A percentile compares a stretch with the other conserved stretches of the same genome.
Conservation (phyloP, 2,888 invertebrate species). For the Crioceris asparagi region DNA sequence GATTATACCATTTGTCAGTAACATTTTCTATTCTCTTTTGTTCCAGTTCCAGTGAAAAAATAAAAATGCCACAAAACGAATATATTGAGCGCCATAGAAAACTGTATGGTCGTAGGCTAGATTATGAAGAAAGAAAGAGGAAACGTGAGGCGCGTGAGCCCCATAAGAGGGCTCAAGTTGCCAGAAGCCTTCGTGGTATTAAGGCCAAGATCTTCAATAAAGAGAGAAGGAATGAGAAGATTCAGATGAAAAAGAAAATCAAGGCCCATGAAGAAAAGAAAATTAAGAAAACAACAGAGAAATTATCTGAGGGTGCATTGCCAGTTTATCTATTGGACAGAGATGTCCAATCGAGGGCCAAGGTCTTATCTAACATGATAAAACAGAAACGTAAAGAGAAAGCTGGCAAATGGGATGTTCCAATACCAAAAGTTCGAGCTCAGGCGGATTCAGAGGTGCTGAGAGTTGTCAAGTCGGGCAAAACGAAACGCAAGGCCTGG, state of each 20-base stretch:
- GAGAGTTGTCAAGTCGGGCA: conserved; percentile 83
- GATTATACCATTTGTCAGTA: conserved; percentile 19
- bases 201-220: conserved; percentile 98
- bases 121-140: conserved; percentile 93
- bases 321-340: conserved; percentile 97
- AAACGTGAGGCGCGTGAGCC: conserved; percentile 93
- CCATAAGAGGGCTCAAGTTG: conserved; percentile 82
- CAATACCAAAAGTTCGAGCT: conserved; percentile 94
- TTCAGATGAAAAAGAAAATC: conserved; percentile 98
- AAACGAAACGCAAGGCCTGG: conserved; percentile 92
- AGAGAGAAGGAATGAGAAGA: conserved; percentile 93
- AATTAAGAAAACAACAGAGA: conserved; percentile 70
- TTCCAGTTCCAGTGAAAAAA: no score
- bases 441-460: conserved; percentile 97
- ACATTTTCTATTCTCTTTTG: conserved; percentile 9
- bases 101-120: conserved; percentile 88
- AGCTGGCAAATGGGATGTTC: conserved; percentile 99
- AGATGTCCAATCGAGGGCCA: conserved; percentile 87
- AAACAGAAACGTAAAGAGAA: conserved; percentile 99
- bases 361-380: conserved; percentile 96
- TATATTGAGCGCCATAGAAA: conserved; percentile 97
- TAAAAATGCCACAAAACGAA: conserved; percentile 98
- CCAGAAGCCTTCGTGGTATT: conserved; percentile 84
- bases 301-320: conserved; percentile 80
- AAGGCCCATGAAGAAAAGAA: conserved; percentile 94